These are phyloP conservation scores for Papilio machaon DNA, from an alignment of 1,140 invertebrate species.

Conservation along the genomic window DNA sequence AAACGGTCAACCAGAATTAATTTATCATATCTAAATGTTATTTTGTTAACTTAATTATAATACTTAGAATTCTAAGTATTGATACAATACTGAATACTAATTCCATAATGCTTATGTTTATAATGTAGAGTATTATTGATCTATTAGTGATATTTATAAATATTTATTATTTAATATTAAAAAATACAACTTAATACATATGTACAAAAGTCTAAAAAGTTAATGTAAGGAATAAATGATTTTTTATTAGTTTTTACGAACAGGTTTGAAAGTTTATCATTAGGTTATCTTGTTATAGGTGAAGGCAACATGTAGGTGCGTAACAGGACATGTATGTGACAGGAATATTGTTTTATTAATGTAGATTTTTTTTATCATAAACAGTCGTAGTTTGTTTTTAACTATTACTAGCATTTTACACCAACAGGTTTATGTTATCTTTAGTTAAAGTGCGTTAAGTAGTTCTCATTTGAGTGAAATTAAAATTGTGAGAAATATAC, in stretches of 20 bases:
- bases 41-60: neutral
- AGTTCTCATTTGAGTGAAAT: no score
- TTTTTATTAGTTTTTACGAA: neutral
- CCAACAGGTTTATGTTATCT: no score
- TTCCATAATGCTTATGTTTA: no score
- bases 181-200: neutral
- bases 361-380: neutral
- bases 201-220: neutral
- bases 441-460: no score
- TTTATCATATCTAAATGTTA: slow-evolving; percentile 3
- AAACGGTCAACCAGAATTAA: slow-evolving; percentile 6
- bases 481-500: no score
- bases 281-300: slow-evolving; percentile 15
- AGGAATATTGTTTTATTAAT: neutral
- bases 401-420: no score
- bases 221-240: neutral
- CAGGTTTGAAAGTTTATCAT: neutral
- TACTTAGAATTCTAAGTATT: no score
- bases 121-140: no score
- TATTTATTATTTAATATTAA: neutral
- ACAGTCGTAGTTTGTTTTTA: neutral
- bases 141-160: no score
- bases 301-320: neutral
- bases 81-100: no score
- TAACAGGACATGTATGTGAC: slow-evolving; percentile 1